Evolutionary conservation across 2,888 invertebrate genomes (phyloP).

Genomic region (Orchesella flavescens): DNA sequence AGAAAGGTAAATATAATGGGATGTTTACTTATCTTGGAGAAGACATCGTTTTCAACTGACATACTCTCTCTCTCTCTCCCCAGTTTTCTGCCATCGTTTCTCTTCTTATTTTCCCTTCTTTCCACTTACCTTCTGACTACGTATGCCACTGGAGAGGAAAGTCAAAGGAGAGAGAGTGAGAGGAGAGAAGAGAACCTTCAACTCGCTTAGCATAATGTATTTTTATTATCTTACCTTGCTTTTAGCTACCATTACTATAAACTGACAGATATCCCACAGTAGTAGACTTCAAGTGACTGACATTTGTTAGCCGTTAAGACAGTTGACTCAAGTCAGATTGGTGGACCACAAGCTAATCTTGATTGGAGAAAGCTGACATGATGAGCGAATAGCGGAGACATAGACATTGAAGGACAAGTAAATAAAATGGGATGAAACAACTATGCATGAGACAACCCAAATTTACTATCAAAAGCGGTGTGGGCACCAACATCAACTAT

Average conservation of each 20-base stretch:
- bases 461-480: too few relatives aligned
- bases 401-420: conserved; percentile 47
- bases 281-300: conserved; percentile 51
- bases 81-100: neutral
- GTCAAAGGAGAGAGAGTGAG: neutral
- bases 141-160: too few relatives aligned
- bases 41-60: conserved; percentile 24
- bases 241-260: conserved; percentile 55
- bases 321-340: conserved; percentile 64
- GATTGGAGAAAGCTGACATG: conserved; percentile 69
- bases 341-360: conserved; percentile 70
- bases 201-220: neutral
- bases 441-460: too few relatives aligned
- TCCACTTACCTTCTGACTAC: too few relatives aligned
- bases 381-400: conserved; percentile 46
- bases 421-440: conserved; percentile 29
- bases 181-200: neutral
- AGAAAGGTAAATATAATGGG: too few relatives aligned
- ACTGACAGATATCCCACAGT: conserved; percentile 55
- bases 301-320: conserved; percentile 58
- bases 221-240: conserved; percentile 35
- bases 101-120: neutral
- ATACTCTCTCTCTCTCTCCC: conserved; percentile 6
- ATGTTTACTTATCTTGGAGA: neutral
- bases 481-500: too few relatives aligned